A percentile compares a stretch with the other conserved stretches of the same genome.
phyloP scores from a whole-genome alignment of 2,797 vertebrate species.

The Amblyraja radiata region DNA sequence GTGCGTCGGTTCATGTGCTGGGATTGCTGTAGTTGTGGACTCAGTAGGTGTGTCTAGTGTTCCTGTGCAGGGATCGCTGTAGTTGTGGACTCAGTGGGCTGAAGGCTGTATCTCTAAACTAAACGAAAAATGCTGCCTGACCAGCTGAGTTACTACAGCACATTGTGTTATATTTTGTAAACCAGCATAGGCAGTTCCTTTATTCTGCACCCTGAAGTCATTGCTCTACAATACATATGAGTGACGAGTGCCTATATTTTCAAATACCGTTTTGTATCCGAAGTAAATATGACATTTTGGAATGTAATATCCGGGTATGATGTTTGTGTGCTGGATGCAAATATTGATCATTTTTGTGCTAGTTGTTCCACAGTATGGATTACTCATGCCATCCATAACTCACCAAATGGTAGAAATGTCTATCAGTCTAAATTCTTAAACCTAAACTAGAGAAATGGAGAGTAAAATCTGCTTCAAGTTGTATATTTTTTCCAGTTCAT shows the following conservation, averaged over 20 bases:
- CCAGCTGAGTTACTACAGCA: no score
- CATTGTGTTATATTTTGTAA: no score
- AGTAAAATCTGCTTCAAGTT: not conserved
- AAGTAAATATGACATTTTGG: not conserved
- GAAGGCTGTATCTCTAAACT: no score
- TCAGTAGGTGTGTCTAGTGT: no score
- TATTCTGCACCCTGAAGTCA: no score
- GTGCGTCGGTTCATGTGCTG: no score
- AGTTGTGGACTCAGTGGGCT: no score
- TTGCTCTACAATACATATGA: not conserved
- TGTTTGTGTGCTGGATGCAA: not conserved
- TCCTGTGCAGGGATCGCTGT: no score
- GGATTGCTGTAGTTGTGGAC: no score
- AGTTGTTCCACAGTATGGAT: not conserved
- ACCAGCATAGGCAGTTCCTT: no score
- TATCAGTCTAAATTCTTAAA: not conserved
- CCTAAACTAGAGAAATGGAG: not conserved
- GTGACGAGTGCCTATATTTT: not conserved
- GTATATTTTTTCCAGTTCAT: not conserved
- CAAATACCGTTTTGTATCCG: not conserved
- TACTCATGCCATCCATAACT: not conserved
- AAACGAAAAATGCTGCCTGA: no score
- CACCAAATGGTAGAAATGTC: not conserved
- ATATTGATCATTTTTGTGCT: not conserved
- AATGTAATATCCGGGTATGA: not conserved